Percentiles rank a stretch among this genome's conserved stretches.
These are phyloP conservation scores for Hyles euphorbiae DNA, from an alignment of 1,140 invertebrate species.

Conservation along the genomic window DNA sequence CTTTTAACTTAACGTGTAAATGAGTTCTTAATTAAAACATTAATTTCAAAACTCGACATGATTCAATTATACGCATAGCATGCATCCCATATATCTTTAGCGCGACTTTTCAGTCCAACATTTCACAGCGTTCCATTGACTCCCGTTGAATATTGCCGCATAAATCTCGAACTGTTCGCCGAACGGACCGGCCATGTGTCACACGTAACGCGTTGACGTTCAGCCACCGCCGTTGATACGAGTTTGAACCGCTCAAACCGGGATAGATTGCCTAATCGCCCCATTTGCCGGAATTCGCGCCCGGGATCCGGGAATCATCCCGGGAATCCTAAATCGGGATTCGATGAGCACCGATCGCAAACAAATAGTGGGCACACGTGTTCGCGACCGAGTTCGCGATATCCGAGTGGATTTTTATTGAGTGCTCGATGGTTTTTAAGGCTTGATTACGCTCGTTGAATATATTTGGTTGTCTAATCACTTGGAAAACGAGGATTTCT, in stretches of 20 bases:
- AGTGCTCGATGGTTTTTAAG: conserved; percentile 17
- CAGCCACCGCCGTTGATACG: conserved; percentile 7
- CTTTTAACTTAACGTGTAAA: too few relatives aligned
- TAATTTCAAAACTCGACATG: too few relatives aligned
- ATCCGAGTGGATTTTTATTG: conserved; percentile 10
- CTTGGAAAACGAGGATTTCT: background rate
- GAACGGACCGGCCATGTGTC: background rate
- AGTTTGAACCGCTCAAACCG: conserved; percentile 26
- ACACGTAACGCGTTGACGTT: background rate
- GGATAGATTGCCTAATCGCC: conserved; percentile 35
- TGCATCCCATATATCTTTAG: too few relatives aligned
- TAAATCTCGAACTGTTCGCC: too few relatives aligned
- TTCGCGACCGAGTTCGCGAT: background rate
- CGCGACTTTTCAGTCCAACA: too few relatives aligned
- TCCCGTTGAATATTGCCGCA: too few relatives aligned
- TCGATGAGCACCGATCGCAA: conserved; percentile 46
- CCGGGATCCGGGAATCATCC: conserved; percentile 31
- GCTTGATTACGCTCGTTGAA: conserved; percentile 6
- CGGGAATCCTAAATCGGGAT: conserved; percentile 53
- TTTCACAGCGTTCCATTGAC: too few relatives aligned
- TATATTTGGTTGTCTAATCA: conserved; percentile 8
- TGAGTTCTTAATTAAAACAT: too few relatives aligned
- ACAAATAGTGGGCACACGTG: conserved; percentile 46
- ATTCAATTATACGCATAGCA: too few relatives aligned
- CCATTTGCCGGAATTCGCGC: conserved; percentile 30